phyloP scores from a whole-genome alignment of 2,797 vertebrate genomes.

The Schizopygopsis malacanthus region DNA sequence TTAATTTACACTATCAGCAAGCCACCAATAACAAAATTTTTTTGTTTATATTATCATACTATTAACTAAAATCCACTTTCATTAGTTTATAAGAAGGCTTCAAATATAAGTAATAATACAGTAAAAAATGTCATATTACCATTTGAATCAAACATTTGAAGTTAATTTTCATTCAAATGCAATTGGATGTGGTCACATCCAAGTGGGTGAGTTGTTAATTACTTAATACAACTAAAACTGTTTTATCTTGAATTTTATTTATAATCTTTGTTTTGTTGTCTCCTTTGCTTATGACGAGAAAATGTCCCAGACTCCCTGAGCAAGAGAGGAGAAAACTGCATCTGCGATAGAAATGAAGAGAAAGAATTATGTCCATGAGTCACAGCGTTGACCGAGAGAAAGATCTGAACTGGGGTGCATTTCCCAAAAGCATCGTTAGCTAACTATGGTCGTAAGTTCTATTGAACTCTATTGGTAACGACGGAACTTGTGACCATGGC shows the following conservation, averaged over 20 bases:
- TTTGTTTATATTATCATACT: not conserved
- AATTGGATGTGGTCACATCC: too few species aligned
- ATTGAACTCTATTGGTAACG: too few species aligned
- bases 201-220: too few species aligned
- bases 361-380: slow-evolving; percentile 18
- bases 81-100: not conserved
- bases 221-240: too few species aligned
- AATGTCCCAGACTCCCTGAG: not conserved
- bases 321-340: not conserved
- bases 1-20: slow-evolving; percentile 1
- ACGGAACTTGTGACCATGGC: too few species aligned
- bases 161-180: not conserved
- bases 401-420: not conserved
- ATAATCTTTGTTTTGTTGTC: not conserved
- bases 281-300: not conserved
- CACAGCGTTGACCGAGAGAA: not conserved
- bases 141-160: not conserved
- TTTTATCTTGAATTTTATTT: not conserved
- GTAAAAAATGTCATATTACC: not conserved
- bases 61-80: not conserved
- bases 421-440: too few species aligned
- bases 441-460: too few species aligned
- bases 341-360: not conserved
- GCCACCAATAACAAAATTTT: not conserved
- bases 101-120: not conserved